These are phyloP conservation scores for Ammospiza nelsoni DNA, from an alignment of 2,113 vertebrate species.

Conservation along the genomic window DNA sequence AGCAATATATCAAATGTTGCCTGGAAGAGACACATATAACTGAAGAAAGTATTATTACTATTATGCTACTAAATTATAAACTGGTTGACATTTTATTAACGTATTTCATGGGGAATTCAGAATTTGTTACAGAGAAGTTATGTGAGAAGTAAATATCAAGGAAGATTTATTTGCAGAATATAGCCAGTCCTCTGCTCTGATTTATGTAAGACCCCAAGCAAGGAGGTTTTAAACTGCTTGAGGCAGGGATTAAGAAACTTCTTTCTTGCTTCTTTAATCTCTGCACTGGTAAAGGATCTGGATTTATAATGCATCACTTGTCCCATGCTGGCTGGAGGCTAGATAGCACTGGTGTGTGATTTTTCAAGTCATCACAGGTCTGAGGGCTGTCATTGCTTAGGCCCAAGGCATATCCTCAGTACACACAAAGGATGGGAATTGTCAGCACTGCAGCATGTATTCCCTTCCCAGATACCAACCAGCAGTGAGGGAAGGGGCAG, in stretches of 20 bases:
- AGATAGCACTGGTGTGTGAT: neutral
- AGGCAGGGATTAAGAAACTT: constrained; percentile 53
- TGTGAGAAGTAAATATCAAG: neutral
- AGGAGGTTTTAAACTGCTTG: constrained; percentile 10
- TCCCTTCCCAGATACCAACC: neutral
- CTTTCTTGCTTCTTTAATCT: constrained; percentile 54
- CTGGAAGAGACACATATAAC: neutral
- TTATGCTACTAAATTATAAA: constrained; percentile 21
- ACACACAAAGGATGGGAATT: neutral
- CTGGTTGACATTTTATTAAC: neutral
- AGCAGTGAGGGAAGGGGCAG: neutral
- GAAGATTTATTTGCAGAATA: constrained; percentile 57
- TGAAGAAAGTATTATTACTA: neutral
- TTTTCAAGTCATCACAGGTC: constrained; percentile 57
- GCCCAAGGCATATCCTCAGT: neutral
- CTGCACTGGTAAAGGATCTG: constrained; percentile 14
- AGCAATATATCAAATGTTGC: neutral
- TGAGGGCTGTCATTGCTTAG: neutral
- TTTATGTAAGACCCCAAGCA: constrained; percentile 38
- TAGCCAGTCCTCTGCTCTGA: constrained; percentile 7
- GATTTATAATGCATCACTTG: constrained; percentile 53
- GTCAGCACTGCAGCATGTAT: neutral
- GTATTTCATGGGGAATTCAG: constrained; percentile 5
- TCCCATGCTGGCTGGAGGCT: constrained; percentile 45
- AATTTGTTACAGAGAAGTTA: constrained; percentile 39